These are phyloP conservation scores for Heliconius sara DNA, from an alignment of 2,888 invertebrate genomes.

Conservation along the genomic window DNA sequence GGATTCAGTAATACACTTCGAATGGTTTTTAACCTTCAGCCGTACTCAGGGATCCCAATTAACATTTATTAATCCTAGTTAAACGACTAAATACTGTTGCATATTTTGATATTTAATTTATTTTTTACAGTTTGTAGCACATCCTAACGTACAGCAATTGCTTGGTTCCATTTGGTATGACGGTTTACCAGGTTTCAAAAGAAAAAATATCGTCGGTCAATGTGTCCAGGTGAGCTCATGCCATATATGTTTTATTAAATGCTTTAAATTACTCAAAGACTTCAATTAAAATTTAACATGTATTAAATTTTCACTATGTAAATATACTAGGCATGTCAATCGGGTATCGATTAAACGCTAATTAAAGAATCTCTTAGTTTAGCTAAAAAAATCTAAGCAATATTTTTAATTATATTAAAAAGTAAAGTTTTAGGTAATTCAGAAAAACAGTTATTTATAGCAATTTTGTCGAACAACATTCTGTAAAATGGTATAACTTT, in stretches of 20 bases:
- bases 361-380: no score
- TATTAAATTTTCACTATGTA: neutral
- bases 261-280: neutral
- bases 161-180: slow-evolving; percentile 99
- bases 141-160: slow-evolving; percentile 98
- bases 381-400: no score
- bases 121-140: slow-evolving; percentile 93
- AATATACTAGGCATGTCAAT: no score
- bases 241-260: slow-evolving; percentile 13
- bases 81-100: neutral
- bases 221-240: slow-evolving; percentile 87
- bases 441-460: no score
- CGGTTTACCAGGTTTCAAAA: slow-evolving; percentile 97
- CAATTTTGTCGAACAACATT: no score
- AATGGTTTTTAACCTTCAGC: slow-evolving; percentile 4
- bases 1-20: slow-evolving; percentile 26
- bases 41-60: neutral
- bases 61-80: neutral
- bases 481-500: no score
- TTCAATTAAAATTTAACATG: neutral
- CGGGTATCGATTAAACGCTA: no score
- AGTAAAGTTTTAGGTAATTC: no score
- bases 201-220: slow-evolving; percentile 95
- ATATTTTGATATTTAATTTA: neutral
- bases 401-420: no score